Percentiles rank a stretch among this genome's conserved stretches.
phyloP scores from a whole-genome alignment of 2,797 vertebrate genomes.

The Aphelocoma californica region DNA sequence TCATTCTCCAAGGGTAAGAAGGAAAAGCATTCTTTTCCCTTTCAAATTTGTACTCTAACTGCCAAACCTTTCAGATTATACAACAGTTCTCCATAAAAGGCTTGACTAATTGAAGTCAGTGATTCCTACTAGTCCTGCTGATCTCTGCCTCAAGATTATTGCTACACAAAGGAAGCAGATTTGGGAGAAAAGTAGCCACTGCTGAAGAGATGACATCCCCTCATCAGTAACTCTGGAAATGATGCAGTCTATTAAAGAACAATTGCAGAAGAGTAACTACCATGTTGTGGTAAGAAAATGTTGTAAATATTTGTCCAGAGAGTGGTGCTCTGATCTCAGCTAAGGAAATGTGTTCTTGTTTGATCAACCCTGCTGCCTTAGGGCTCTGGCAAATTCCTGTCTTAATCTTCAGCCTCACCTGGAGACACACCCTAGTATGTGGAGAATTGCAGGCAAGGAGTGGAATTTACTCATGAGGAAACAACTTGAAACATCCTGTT shows the following conservation, averaged over 20 bases:
- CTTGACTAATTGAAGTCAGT: not conserved
- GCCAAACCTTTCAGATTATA: not conserved
- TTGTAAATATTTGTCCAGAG: constrained; percentile 9
- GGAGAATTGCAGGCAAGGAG: not conserved
- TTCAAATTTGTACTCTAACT: not conserved
- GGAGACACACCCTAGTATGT: not conserved
- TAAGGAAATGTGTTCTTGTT: not conserved
- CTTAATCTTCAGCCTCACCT: not conserved
- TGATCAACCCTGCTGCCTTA: not conserved
- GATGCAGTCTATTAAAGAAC: not conserved
- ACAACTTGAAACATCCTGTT: not conserved
- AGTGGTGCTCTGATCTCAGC: constrained; percentile 43
- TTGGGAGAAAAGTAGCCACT: not conserved
- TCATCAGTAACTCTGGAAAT: not conserved
- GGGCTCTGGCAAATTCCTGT: not conserved
- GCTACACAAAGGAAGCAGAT: not conserved
- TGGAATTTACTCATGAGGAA: constrained; percentile 16
- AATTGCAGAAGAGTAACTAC: not conserved
- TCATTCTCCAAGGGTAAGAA: not conserved
- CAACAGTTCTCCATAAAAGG: not conserved
- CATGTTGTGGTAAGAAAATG: not conserved
- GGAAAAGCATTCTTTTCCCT: not conserved
- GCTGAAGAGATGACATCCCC: not conserved
- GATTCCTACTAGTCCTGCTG: not conserved
- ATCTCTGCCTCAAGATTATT: not conserved